Percentiles rank a stretch among this genome's conserved stretches.
Conservation (phyloP, 1,140 invertebrate genomes). For the Lethrus apterus region DNA sequence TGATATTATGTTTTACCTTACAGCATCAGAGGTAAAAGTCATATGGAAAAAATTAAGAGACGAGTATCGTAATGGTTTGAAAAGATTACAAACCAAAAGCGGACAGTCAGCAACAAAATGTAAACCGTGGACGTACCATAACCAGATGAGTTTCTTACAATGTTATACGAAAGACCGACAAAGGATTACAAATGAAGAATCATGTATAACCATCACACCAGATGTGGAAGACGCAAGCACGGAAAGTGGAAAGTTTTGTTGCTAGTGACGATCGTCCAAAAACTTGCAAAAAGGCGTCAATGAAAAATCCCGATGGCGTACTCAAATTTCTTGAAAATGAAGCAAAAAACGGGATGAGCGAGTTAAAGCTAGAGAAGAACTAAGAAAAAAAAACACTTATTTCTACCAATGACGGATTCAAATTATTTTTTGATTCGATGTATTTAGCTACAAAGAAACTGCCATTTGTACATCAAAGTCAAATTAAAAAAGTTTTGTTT, state of each 20-base stretch:
- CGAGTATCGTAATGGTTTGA: too few relatives aligned
- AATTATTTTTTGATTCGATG: background rate
- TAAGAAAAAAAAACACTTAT: background rate
- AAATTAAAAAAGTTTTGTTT: too few relatives aligned
- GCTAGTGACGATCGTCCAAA: background rate
- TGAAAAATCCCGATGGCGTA: background rate
- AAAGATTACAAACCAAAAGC: background rate
- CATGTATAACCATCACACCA: background rate
- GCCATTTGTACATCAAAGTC: too few relatives aligned
- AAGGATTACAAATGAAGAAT: background rate
- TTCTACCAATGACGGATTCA: background rate
- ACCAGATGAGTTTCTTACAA: too few relatives aligned
- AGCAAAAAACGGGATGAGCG: background rate
- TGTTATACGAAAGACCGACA: background rate
- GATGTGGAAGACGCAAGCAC: background rate
- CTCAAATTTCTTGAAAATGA: background rate
- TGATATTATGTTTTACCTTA: too few relatives aligned
- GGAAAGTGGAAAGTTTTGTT: background rate
- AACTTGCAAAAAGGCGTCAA: background rate
- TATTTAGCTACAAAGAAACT: background rate
- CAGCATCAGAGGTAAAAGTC: too few relatives aligned
- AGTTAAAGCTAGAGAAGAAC: background rate
- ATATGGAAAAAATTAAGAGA: too few relatives aligned
- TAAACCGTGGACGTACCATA: background rate
- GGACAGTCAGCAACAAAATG: background rate